phyloP scores from a whole-genome alignment of 2,888 invertebrate species.

The Leuctra nigra region DNA sequence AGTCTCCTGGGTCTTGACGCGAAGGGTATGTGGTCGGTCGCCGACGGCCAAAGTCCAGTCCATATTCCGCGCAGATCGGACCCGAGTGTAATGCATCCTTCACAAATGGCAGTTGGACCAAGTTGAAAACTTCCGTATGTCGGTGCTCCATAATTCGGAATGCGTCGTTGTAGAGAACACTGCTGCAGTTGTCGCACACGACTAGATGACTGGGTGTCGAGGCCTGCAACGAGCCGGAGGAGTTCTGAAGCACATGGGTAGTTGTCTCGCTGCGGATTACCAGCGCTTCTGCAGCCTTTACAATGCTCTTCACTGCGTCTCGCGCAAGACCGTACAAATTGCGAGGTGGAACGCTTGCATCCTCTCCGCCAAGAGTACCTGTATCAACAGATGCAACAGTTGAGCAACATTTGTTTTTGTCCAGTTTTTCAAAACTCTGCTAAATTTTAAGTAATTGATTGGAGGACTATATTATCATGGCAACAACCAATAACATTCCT shows the following conservation, averaged over 20 bases:
- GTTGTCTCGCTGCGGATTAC: constrained; percentile 62
- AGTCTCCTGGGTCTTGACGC: constrained; percentile 24
- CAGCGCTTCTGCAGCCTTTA: constrained; percentile 82
- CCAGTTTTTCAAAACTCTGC: no score
- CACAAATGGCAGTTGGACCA: constrained; percentile 44
- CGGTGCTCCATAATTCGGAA: constrained; percentile 53
- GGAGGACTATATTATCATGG: no score
- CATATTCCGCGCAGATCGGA: constrained; percentile 52
- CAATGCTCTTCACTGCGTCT: constrained; percentile 86
- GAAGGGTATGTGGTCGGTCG: constrained; percentile 17
- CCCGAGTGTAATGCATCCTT: constrained; percentile 54
- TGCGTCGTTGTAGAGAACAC: constrained; percentile 60
- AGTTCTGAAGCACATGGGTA: constrained; percentile 32
- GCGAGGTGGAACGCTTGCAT: constrained; percentile 49
- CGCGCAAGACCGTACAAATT: constrained; percentile 81
- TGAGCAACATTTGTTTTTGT: no score
- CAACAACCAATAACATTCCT: no score
- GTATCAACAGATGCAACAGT: no score
- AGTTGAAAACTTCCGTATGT: background rate
- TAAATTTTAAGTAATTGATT: no score
- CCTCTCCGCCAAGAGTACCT: no score
- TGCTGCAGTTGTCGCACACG: constrained; percentile 68
- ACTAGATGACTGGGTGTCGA: constrained; percentile 59
- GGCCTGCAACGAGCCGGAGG: background rate
- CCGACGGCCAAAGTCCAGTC: constrained; percentile 48